Base-by-base conservation (phyloP, 2,888 invertebrate species). In the Trissolcus brochymenae region DNA sequence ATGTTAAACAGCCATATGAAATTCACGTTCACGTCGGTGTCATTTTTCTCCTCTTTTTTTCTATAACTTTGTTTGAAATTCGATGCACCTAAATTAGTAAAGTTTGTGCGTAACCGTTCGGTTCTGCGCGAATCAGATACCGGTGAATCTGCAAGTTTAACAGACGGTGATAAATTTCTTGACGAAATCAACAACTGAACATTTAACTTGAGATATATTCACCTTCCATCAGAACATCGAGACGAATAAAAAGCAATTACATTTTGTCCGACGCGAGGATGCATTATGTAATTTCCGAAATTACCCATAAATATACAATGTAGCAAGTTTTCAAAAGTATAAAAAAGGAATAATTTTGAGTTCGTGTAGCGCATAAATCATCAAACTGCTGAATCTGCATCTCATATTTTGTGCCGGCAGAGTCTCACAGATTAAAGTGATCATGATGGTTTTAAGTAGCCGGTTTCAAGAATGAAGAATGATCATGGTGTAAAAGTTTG, bases 1-100 rank as follows among this genome's bases (percentile, higher is more conserved):
- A 80, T 80, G 80, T 57, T 78, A 78, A 78, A 67, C 76, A 78
- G 76, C 57, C 76, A 80, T 80, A 72, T 73, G 35, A 73, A 79
- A 75, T 80, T 78, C 70, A 76, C 78, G 78, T 78, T 76, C 76
- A 78, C 76, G 80, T 78, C 67, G 50, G 35, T 35, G 61, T 60
- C 60, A 70, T 66, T 70, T 77, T 73, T 65, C 16, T 67, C 51
- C 53, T 60, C 14, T 49, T 70, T 51, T 56, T 21, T 19, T 50
- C 64, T 46, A 67, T 50, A 61, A 21, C 40, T 57, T 70, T 49
- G 29, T 16, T 59, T 43, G 68, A 29, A 65, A 76, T 70, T 56
- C 62, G 53, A 62, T 68, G 40, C 43, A 14, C 16, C 54, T 6
- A 55, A 70, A 76, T 76, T 70, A 70, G 64, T 65, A 76, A 76